These are phyloP conservation scores for Doryteuthis pealeii DNA, from an alignment of 1,140 invertebrate genomes.

Conservation along the genomic window DNA sequence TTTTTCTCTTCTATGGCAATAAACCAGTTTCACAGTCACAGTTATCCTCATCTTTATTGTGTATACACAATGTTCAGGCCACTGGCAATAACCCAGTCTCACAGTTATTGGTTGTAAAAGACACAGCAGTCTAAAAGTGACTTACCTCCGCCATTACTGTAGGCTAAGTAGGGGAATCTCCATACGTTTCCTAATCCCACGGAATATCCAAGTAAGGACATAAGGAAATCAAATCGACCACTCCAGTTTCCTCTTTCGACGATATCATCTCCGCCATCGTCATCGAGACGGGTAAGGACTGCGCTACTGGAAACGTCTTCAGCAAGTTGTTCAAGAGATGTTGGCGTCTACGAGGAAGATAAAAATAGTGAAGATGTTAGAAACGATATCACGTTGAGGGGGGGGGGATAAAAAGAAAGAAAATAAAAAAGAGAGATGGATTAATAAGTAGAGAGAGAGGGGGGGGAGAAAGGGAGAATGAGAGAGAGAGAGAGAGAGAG, in stretches of 20 bases:
- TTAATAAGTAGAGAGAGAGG: too few species aligned
- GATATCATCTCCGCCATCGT: conserved; percentile 63
- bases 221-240: conserved; percentile 63
- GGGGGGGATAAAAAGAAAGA: too few species aligned
- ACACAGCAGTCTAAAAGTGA: neutral
- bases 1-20: too few species aligned
- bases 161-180: conserved; percentile 93
- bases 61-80: too few species aligned
- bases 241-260: conserved; percentile 63
- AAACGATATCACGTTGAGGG: neutral
- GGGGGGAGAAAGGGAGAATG: neutral
- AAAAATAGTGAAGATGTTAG: neutral
- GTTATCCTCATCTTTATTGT: too few species aligned
- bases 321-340: conserved; percentile 43
- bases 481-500: too few species aligned
- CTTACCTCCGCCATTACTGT: conserved; percentile 87
- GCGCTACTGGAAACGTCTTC: conserved; percentile 55
- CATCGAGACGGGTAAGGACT: conserved; percentile 48
- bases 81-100: too few species aligned
- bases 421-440: neutral
- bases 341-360: conserved; percentile 14
- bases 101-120: too few species aligned
- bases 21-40: too few species aligned
- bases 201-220: conserved; percentile 63
- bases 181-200: conserved; percentile 84